Evolutionary conservation across 1,140 invertebrate species (phyloP).

Genomic region (Linepithema humile): DNA sequence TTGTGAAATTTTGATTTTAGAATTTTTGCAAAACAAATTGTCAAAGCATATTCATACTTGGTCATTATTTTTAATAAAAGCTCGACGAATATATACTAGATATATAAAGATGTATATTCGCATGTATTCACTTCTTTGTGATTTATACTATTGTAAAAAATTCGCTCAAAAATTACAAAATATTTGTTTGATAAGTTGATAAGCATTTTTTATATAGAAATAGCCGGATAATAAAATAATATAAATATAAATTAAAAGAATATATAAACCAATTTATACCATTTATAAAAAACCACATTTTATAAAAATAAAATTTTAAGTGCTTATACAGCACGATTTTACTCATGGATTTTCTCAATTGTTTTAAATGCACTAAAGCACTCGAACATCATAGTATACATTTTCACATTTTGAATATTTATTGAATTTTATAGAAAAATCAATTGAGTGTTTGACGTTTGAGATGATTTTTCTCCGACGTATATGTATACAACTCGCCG

Average conservation of each 20-base stretch:
- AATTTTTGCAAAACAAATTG: background rate
- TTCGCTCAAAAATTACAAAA: background rate
- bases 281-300: too few relatives aligned
- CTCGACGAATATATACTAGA: background rate
- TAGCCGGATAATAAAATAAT: too few relatives aligned
- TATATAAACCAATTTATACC: too few relatives aligned
- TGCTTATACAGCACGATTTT: too few relatives aligned
- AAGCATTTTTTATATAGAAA: background rate
- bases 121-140: background rate
- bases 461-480: constrained; percentile 12
- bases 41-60: background rate
- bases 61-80: background rate
- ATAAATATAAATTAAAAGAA: too few relatives aligned
- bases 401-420: background rate
- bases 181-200: background rate
- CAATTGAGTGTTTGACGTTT: background rate
- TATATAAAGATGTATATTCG: background rate
- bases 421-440: background rate
- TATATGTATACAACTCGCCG: background rate
- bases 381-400: background rate
- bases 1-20: background rate
- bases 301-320: too few relatives aligned
- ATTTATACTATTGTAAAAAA: background rate
- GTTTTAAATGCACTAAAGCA: background rate
- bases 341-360: too few relatives aligned